Evolutionary conservation across 2,113 vertebrate genomes (phyloP).

Genomic region (Octodon degus): DNA sequence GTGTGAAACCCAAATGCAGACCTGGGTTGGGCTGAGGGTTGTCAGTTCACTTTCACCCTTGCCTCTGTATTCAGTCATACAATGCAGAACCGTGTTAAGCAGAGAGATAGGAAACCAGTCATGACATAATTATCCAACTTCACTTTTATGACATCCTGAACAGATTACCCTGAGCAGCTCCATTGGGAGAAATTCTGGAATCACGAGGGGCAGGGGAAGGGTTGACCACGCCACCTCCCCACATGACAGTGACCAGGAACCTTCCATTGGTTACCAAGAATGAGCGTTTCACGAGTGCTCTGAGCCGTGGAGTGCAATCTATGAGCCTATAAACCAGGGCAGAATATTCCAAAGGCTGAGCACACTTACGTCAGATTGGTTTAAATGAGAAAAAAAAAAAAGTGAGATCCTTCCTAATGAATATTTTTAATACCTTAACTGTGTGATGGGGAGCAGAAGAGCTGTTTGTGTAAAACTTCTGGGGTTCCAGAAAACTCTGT

Average conservation of each 20-base stretch:
- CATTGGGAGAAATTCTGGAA: neutral
- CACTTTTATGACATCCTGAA: slow-evolving; percentile 72
- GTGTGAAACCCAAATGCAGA: rapidly evolving
- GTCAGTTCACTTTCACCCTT: neutral
- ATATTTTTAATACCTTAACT: neutral
- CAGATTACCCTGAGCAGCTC: neutral
- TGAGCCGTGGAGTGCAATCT: rapidly evolving
- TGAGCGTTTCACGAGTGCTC: neutral
- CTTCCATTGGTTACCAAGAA: neutral
- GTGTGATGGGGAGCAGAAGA: neutral
- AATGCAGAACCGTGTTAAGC: slow-evolving; percentile 98
- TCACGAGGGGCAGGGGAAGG: slow-evolving; percentile 24
- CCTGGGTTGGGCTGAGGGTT: neutral
- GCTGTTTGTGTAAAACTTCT: neutral
- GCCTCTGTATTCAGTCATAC: slow-evolving; percentile 89
- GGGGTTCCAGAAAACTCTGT: neutral
- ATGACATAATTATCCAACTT: slow-evolving; percentile 93
- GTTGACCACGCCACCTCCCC: neutral
- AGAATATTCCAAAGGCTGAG: neutral
- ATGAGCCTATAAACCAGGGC: neutral
- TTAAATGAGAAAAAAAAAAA: neutral
- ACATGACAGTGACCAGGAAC: neutral
- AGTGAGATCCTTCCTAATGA: neutral
- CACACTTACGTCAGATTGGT: neutral
- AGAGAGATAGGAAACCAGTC: slow-evolving; percentile 88